Base-by-base conservation (phyloP, 2,113 vertebrate genomes). In the Tringa solitaria region DNA sequence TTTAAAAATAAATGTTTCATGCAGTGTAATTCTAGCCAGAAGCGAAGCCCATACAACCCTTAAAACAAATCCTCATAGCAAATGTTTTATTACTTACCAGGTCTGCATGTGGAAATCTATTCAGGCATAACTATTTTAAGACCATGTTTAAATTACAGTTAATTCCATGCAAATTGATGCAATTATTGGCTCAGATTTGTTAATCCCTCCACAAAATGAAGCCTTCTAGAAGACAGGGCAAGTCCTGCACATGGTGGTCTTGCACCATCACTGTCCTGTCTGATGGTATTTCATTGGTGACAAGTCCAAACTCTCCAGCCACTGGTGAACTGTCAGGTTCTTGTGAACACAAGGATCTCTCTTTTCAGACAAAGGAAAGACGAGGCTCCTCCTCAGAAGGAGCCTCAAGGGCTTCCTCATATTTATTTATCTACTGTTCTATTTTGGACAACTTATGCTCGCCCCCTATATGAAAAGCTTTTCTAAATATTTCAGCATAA, bases 51-150 rank as follows among this genome's bases (percentile, higher is more conserved):
- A 80, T 18, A 68, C 63, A 39, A 32, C 70, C 70, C 63, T 64
- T 91, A 89, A 96, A 92, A 93, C 18, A 83, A 93, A 87, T 60
- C 30, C 72, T 91, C 67, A 69, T 3, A 89, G 63, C 51, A 89
- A 86, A 92, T 61, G 54, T 53, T 93, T 45, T 57, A 78, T 65
- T 95, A 37, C 4, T 3, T 54, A 65, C 5, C 0, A 1, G 14
- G 32, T 57, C 54, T 54, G 50, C 57, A 56, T 35, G 35, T 64
- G 51, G 56, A 91, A 90, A 93, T 79, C 75, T 70, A 65, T 53
- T 87, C 64, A 87, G 46, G 64, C 43, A 50, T 82, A 90, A 96
- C 94, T 89, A 64, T 75, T 80, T 87, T 79, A 78, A 92, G 35
- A 93, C 35, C 4, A 2, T 73, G 50, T 72, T 94, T 81, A 93